phyloP scores from a whole-genome alignment of 2,113 vertebrate genomes.

The Platycercus adscitus region DNA sequence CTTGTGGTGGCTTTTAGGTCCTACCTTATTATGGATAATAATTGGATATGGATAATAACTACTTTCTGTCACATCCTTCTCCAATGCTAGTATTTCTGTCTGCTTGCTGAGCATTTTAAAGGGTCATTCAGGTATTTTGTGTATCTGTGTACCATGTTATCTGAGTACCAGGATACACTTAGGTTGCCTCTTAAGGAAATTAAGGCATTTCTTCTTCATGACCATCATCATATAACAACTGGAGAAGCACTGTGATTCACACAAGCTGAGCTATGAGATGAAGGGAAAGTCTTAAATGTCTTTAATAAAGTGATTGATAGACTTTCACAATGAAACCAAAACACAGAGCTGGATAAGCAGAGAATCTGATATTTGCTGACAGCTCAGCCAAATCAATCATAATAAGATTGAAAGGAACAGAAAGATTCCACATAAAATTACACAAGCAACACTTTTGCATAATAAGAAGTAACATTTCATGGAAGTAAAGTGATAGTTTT shows the following conservation, averaged over 20 bases:
- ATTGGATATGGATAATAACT: not conserved
- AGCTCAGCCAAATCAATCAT: conserved; percentile 14
- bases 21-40: not conserved
- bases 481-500: not conserved
- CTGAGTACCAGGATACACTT: not conserved
- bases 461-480: not conserved
- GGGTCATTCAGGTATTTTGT: not conserved
- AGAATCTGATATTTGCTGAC: conserved; percentile 23
- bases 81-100: not conserved
- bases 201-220: not conserved
- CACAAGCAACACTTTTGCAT: not conserved
- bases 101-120: not conserved
- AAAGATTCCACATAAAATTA: not conserved
- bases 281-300: not conserved
- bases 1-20: not conserved
- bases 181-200: not conserved
- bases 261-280: not conserved
- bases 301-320: conserved; percentile 29
- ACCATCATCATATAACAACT: not conserved
- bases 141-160: not conserved
- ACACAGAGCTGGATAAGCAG: not conserved
- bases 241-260: not conserved
- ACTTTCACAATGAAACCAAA: not conserved
- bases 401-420: not conserved
- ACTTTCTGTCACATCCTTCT: not conserved